Base-by-base conservation (phyloP, 2,797 vertebrate genomes). In the Syncerus caffer region DNA sequence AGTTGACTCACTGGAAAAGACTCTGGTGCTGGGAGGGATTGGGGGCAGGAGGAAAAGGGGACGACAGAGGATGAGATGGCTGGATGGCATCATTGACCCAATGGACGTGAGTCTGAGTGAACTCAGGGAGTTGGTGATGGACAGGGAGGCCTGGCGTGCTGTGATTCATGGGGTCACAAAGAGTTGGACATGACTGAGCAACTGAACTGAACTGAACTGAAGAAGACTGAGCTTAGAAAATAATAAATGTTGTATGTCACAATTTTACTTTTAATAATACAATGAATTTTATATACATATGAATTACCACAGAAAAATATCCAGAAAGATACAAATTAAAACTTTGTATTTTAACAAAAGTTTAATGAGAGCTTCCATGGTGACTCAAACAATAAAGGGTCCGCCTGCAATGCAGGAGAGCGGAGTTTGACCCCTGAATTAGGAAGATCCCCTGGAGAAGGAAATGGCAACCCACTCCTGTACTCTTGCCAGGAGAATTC, bases 241-340 rank as follows among this genome's bases (percentile, higher is more conserved):
- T 50, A 96, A 38, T 38, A 51, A 95, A 51, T n/a, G 51, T 6
- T 50, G 6, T 29, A 51, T 31, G 34, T 17, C 16, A 82, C 38
- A 17, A 34, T 89, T 95, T 87, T 92, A 79, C 92, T 93, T 93
- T 87, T 95, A 83, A 90, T 94, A 57, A 89, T 84, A 79, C 19
- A 76, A 12, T 64, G 85, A 96, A 47, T 55, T 92, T 2, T 60
- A 2, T 93, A 31, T 94, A 3, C 17, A 13, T 25, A 15, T 51
- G 53, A 87, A 62, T 89, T 94, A 84, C 6, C 23, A 34, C 55
- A 55, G 23, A 82, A 84, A 80, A 95, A 50, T 71, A 85, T 53
- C 4, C 5, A 27, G 38, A 58, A 92, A 58, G 42, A 78, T 79
- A 31, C 23, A 85, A 83, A 79, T 84, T 88, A 67, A 92, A 83